Base-by-base conservation (phyloP, 2,797 vertebrate species). In the Ptychadena robeensis region DNA sequence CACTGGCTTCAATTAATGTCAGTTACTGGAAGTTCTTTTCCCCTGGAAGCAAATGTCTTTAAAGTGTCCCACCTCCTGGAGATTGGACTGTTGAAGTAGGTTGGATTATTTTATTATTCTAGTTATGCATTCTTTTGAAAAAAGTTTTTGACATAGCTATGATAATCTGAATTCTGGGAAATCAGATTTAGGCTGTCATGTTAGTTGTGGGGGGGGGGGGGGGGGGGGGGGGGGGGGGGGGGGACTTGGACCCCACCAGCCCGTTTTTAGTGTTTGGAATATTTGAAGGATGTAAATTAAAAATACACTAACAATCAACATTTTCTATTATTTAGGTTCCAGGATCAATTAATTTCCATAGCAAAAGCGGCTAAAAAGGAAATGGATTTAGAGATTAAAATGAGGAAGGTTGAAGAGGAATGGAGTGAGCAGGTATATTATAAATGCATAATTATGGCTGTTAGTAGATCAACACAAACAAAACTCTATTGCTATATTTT, bases 1-100 rank as follows among this genome's bases (percentile, higher is more conserved):
- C 85, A 86, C 73, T 86, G 85, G 85, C 82, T 86, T 64, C 82
- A 86, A 44, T 82, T 86, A 14, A 86, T 86, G 85, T 71, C 85
- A 35, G 67, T 84, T n/a, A 86, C 85, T 12, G 85, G 85, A 82
- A 84, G 85, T 12, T 86, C 85, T 35, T 84, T 86, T 28, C 85
- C 85, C 14, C 81, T 86, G 40, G 85, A 86, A 84, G 82, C 85
- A 28, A 86, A 83, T 25, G 73, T 86, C 35, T 84, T 86, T 30
- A 86, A 78, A 78, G 78, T 86, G 18, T 81, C 32, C 61, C 85
- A 86, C 14, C 69, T 84, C 30, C 79, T 86, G 37, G 82, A 84
- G n/a, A 81, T 79, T 11, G 85, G 78, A 40, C 63, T 84, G 6
- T 59, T 86, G 34, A 86, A 84, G 85, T 86, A 86, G 28, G 85